These are phyloP conservation scores for Mactromeris polynyma DNA, from an alignment of 2,888 invertebrate species.

Conservation along the genomic window DNA sequence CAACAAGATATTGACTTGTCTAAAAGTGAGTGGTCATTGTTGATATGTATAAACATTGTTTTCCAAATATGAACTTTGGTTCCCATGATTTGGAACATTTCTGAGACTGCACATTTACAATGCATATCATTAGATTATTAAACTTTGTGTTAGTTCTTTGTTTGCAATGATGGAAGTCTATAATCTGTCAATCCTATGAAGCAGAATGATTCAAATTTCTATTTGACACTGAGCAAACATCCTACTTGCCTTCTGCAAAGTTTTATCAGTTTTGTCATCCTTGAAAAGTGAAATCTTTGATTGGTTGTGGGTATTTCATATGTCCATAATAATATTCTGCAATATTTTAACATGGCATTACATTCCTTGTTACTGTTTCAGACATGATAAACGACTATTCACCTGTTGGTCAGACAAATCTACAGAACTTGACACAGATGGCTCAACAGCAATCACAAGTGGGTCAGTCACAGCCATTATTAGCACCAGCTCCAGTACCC, in stretches of 20 bases:
- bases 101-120: neutral
- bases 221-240: conserved; percentile 56
- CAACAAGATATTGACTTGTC: conserved; percentile 56
- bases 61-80: neutral
- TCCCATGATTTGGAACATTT: neutral
- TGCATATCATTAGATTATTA: neutral
- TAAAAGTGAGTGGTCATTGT: conserved; percentile 53
- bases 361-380: conserved; percentile 9
- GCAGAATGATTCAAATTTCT: conserved; percentile 49
- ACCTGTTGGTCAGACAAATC: conserved; percentile 64
- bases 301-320: too few relatives aligned
- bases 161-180: conserved; percentile 55
- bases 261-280: too few relatives aligned
- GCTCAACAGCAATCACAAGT: conserved; percentile 49
- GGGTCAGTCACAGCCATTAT: conserved; percentile 54
- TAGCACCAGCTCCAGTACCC: conserved; percentile 89
- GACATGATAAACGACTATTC: conserved; percentile 60
- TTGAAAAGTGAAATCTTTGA: too few relatives aligned
- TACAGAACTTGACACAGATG: conserved; percentile 60
- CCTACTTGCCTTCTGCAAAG: conserved; percentile 11
- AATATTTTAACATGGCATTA: too few relatives aligned
- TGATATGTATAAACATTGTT: neutral
- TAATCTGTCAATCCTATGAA: conserved; percentile 64
- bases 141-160: neutral
- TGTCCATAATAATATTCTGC: too few relatives aligned